phyloP scores from a whole-genome alignment of 2,888 invertebrate genomes.

The Drosophila buzzatii region DNA sequence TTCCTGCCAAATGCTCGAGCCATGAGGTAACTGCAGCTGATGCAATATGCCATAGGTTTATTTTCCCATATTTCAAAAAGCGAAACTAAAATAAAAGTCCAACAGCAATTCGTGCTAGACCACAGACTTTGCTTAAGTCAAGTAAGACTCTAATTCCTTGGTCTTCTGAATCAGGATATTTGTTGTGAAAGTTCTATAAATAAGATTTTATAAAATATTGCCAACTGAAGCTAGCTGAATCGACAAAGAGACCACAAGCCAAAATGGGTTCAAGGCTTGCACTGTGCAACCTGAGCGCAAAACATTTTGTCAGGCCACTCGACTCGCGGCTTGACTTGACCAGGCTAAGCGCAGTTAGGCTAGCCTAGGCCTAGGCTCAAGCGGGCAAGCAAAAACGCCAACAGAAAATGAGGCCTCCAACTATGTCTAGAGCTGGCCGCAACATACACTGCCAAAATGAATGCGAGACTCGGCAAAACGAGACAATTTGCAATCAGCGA shows the following conservation, averaged over 20 bases:
- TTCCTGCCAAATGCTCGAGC: constrained; percentile 44
- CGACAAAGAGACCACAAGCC: constrained; percentile 22
- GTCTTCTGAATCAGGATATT: no score
- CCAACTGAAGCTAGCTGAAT: not conserved
- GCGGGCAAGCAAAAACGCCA: constrained; percentile 31
- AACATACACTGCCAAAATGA: constrained; percentile 66
- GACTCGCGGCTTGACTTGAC: constrained; percentile 5
- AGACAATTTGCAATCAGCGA: constrained; percentile 79
- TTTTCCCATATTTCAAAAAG: constrained; percentile 4
- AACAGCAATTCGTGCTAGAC: not conserved
- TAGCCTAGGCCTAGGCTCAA: constrained; percentile 28
- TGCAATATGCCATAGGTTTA: constrained; percentile 37
- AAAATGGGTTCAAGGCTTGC: constrained; percentile 66
- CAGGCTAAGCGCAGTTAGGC: constrained; percentile 16
- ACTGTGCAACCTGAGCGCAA: constrained; percentile 42
- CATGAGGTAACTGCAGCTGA: constrained; percentile 47
- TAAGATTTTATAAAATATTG: not conserved
- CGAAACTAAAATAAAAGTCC: constrained; percentile 5
- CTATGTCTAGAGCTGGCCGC: constrained; percentile 52
- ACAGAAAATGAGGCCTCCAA: constrained; percentile 66
- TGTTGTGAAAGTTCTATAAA: constrained; percentile 8
- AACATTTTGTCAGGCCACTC: constrained; percentile 17
- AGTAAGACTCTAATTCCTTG: no score
- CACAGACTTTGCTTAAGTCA: not conserved
- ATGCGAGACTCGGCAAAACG: constrained; percentile 58